These are phyloP conservation scores for Siniperca scherzeri DNA, from an alignment of 2,797 vertebrate species.

Conservation along the genomic window DNA sequence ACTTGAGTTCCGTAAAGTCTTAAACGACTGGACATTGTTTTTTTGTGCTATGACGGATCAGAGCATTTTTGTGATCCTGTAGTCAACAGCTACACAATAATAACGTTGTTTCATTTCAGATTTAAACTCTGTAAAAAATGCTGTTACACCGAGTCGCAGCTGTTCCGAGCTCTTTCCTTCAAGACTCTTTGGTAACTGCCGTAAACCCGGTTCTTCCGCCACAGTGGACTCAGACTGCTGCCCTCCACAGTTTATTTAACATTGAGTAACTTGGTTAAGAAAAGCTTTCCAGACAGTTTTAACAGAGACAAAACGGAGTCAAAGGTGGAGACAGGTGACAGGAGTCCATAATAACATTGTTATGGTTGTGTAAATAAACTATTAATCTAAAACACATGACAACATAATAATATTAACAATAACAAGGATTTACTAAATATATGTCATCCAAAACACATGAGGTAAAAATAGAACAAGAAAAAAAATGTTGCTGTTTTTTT, in stretches of 20 bases:
- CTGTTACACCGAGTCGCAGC: background rate
- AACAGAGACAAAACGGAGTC: background rate
- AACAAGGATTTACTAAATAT: background rate
- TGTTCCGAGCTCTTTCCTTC: background rate
- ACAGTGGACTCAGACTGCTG: constrained; percentile 20
- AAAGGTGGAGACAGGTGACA: background rate
- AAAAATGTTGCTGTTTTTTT: background rate
- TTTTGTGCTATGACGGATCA: background rate
- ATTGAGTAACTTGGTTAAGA: too few species aligned
- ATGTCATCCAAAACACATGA: background rate
- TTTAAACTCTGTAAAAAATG: background rate
- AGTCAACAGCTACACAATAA: fast-evolving
- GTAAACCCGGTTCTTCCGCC: constrained; percentile 18
- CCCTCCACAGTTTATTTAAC: constrained; percentile 25
- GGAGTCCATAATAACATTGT: background rate
- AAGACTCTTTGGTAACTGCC: constrained; percentile 60
- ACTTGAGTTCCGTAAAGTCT: fast-evolving
- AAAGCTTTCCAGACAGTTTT: background rate
- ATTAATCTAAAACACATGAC: background rate
- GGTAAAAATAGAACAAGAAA: background rate
- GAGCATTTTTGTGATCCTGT: fast-evolving
- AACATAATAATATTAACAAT: background rate
- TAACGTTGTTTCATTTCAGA: fast-evolving
- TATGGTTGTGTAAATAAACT: background rate
- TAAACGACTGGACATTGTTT: fast-evolving